These are phyloP conservation scores for Belonocnema kinseyi DNA, from an alignment of 1,140 invertebrate species.

Conservation along the genomic window DNA sequence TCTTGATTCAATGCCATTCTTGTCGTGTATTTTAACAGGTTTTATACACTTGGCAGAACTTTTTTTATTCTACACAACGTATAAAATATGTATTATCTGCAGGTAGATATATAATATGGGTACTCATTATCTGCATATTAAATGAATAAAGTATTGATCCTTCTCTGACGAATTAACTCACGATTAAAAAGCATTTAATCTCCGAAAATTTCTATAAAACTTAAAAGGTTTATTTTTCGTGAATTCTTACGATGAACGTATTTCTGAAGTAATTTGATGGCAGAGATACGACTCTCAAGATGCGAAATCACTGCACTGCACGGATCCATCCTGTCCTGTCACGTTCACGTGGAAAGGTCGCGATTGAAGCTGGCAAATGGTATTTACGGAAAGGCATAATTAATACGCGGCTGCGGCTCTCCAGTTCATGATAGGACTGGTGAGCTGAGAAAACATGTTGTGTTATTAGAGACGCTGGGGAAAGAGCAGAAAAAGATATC, in stretches of 20 bases:
- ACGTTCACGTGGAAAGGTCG: conserved; percentile 44
- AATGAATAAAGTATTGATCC: no score
- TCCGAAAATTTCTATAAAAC: conserved; percentile 2
- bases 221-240: background rate
- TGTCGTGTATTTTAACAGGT: no score
- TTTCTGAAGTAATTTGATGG: background rate
- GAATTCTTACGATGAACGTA: background rate
- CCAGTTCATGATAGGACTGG: conserved; percentile 7
- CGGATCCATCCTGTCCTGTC: conserved; percentile 45
- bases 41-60: no score
- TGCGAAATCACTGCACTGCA: conserved; percentile 46
- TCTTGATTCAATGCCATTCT: no score
- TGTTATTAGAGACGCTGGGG: background rate
- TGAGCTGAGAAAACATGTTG: no score
- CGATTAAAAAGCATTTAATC: background rate
- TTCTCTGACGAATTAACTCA: no score
- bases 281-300: conserved; percentile 27
- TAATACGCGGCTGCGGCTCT: conserved; percentile 18
- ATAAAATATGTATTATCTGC: no score
- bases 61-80: no score
- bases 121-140: no score
- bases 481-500: conserved; percentile 10
- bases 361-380: conserved; percentile 44
- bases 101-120: no score
- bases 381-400: conserved; percentile 48